phyloP scores from a whole-genome alignment of 2,888 invertebrate genomes.

The Homarus gammarus region DNA sequence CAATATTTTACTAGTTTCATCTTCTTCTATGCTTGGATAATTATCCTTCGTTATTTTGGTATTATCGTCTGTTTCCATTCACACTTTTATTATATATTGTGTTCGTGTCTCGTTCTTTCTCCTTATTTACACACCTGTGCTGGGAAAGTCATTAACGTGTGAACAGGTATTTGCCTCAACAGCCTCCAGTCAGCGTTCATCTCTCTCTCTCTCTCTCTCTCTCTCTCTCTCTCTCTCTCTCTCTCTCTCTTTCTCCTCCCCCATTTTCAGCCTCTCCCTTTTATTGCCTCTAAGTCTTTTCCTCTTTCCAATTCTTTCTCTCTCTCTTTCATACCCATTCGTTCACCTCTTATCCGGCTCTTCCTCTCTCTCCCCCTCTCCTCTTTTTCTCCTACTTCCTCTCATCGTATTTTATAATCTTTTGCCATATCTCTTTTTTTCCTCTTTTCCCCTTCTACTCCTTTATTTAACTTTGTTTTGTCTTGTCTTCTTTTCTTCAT shows the following conservation, averaged over 20 bases:
- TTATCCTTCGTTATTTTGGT: no score
- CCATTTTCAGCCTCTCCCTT: not conserved
- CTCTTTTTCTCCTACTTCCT: slow-evolving; percentile 6
- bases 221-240: not conserved
- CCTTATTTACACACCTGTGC: no score
- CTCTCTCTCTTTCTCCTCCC: not conserved
- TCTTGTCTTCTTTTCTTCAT: not conserved
- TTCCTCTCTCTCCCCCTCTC: slow-evolving; percentile 20
- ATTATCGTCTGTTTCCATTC: no score
- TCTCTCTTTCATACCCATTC: not conserved
- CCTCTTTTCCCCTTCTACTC: not conserved
- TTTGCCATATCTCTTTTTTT: not conserved
- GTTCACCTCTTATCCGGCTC: not conserved
- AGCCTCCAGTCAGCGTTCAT: no score
- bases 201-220: not conserved
- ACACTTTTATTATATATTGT: no score
- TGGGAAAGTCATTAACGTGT: no score
- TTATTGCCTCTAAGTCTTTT: not conserved
- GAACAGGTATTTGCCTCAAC: no score
- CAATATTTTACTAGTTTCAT: no score
- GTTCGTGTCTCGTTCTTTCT: no score
- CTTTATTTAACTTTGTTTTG: not conserved
- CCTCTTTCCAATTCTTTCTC: not conserved
- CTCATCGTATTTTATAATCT: not conserved
- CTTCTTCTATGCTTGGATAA: no score